phyloP scores from a whole-genome alignment of 1,140 invertebrate genomes.

The Nautilus pompilius region DNA sequence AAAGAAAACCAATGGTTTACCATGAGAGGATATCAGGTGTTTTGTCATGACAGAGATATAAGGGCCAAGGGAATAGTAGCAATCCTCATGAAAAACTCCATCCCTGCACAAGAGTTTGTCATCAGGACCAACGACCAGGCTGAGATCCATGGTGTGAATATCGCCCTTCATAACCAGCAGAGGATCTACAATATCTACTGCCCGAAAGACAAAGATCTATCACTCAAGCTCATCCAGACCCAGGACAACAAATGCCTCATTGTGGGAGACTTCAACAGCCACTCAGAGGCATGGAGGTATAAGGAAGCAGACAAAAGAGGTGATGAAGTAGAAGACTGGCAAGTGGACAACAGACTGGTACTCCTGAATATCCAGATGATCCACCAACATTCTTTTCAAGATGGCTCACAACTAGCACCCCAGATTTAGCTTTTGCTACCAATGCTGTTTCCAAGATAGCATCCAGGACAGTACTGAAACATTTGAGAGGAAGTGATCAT shows the following conservation, averaged over 20 bases:
- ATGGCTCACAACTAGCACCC: slow-evolving; percentile 6
- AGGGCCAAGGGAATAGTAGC: slow-evolving; percentile 5
- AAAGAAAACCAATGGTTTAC: neutral
- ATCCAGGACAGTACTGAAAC: neutral
- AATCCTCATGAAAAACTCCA: neutral
- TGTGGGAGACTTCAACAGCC: slow-evolving; percentile 14
- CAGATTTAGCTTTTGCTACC: slow-evolving; percentile 5
- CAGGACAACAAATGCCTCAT: neutral
- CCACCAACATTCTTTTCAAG: slow-evolving; percentile 3
- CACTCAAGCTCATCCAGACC: neutral
- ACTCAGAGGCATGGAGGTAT: slow-evolving; percentile 10
- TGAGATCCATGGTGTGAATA: too few species aligned
- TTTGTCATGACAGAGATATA: slow-evolving; percentile 3
- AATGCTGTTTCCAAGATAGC: slow-evolving; percentile 2
- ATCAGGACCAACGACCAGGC: slow-evolving; percentile 1
- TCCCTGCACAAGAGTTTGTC: neutral
- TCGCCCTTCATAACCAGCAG: too few species aligned
- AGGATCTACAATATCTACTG: slow-evolving; percentile 5
- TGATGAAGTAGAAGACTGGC: slow-evolving; percentile 14
- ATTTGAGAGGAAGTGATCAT: slow-evolving; percentile 8
- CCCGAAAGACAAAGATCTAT: neutral
- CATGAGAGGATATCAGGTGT: slow-evolving; percentile 1
- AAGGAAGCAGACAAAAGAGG: slow-evolving; percentile 1
- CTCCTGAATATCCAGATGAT: slow-evolving; percentile 3
- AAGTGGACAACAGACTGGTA: neutral